These are phyloP conservation scores for Ostrea denselamellosa DNA, from an alignment of 1,140 invertebrate species.

Conservation along the genomic window DNA sequence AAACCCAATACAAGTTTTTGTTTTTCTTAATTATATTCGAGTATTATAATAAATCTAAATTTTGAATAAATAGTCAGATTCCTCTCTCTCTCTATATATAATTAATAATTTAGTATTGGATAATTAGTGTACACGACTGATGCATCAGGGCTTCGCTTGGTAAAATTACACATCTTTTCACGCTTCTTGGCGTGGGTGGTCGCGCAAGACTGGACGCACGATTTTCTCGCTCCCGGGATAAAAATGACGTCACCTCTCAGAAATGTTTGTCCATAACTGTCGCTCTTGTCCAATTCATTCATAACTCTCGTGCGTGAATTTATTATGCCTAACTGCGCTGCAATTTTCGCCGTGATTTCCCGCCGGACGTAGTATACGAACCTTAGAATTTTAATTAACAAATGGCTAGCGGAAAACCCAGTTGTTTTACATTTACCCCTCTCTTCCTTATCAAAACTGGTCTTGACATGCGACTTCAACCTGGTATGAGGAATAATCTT, in stretches of 20 bases:
- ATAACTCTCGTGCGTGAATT: not conserved
- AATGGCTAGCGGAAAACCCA: not conserved
- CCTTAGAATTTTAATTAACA: not conserved
- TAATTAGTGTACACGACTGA: not conserved
- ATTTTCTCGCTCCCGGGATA: constrained; percentile 3
- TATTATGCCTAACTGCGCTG: not conserved
- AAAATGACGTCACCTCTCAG: constrained; percentile 12
- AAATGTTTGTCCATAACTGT: not conserved
- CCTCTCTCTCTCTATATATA: not conserved
- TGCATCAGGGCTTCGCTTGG: not conserved
- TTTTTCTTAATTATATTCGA: too few species aligned
- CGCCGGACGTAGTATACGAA: not conserved
- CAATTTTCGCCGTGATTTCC: not conserved
- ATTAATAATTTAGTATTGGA: not conserved
- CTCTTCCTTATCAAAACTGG: not conserved
- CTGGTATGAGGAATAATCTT: not conserved
- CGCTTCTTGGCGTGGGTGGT: not conserved
- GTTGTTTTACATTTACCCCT: not conserved
- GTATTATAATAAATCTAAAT: not conserved
- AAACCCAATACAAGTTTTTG: too few species aligned
- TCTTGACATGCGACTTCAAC: not conserved
- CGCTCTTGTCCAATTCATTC: constrained; percentile 9
- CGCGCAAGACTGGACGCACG: not conserved
- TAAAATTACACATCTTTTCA: not conserved
- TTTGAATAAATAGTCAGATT: not conserved